Evolutionary conservation across 2,797 vertebrate species (phyloP).

Genomic region (Pterois miles): DNA sequence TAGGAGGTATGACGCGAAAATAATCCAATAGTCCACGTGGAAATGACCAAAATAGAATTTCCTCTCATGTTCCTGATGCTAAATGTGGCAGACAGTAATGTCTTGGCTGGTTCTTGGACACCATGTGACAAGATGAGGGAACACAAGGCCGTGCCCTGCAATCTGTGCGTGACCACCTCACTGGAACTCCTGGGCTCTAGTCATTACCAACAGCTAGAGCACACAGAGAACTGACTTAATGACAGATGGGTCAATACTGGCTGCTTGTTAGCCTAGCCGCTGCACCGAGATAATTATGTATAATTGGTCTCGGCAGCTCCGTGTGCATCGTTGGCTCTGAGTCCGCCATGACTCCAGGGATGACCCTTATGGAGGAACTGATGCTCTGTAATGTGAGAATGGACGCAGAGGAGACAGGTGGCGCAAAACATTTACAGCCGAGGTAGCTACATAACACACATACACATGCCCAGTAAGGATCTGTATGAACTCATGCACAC

Average conservation of each 20-base stretch:
- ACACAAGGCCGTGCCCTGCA: conserved; percentile 39
- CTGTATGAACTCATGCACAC: conserved; percentile 28
- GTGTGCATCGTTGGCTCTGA: conserved; percentile 39
- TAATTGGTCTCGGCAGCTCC: conserved; percentile 39
- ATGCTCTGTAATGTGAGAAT: conserved; percentile 42
- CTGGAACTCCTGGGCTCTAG: conserved; percentile 4
- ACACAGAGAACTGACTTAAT: conserved; percentile 48
- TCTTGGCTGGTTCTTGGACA: conserved; percentile 2
- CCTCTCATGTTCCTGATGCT: conserved; percentile 17
- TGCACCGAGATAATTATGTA: conserved; percentile 52
- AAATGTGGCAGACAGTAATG: conserved; percentile 5
- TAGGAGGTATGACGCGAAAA: conserved; percentile 1
- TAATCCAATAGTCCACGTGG: background rate
- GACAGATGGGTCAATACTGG: conserved; percentile 51
- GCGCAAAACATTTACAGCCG: conserved; percentile 21
- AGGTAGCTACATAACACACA: background rate
- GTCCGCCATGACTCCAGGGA: conserved; percentile 1
- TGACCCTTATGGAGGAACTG: background rate
- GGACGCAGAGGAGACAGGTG: conserved; percentile 28
- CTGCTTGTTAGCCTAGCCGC: conserved; percentile 32
- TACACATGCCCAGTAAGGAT: conserved; percentile 9
- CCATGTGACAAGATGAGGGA: background rate
- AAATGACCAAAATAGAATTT: conserved; percentile 37
- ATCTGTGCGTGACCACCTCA: conserved; percentile 25
- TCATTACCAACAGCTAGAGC: conserved; percentile 40